Evolutionary conservation across 2,888 invertebrate genomes (phyloP).

Genomic region (Margaritifera margaritifera): DNA sequence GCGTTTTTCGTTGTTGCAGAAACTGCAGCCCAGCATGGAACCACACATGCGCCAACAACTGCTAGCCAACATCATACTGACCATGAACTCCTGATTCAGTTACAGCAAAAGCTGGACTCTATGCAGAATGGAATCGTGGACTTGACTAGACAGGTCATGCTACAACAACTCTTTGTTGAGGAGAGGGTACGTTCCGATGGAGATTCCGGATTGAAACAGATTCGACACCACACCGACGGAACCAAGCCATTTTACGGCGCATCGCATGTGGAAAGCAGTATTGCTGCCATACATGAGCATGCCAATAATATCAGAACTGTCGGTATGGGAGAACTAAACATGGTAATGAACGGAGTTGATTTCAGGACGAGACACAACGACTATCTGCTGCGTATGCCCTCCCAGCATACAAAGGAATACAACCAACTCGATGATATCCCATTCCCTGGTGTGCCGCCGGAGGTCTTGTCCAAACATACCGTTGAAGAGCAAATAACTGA

Average conservation of each 20-base stretch:
- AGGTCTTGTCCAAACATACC: conserved; percentile 42
- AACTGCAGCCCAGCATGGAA: no score
- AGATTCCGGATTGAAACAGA: conserved; percentile 22
- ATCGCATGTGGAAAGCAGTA: conserved; percentile 25
- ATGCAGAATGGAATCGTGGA: conserved; percentile 36
- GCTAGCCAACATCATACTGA: no score
- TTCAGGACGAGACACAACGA: conserved; percentile 62
- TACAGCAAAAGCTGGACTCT: conserved; percentile 5
- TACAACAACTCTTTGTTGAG: conserved; percentile 50
- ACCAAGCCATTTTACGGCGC: conserved; percentile 41
- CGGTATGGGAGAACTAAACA: conserved; percentile 54
- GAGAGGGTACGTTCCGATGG: conserved; percentile 42
- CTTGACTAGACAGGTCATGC: conserved; percentile 50
- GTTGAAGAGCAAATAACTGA: conserved; percentile 48
- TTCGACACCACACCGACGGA: conserved; percentile 38
- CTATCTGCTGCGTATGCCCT: conserved; percentile 47
- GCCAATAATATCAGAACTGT: conserved; percentile 42
- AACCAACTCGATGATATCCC: conserved; percentile 39
- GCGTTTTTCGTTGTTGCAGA: no score
- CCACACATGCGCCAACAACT: no score
- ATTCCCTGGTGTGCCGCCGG: conserved; percentile 53
- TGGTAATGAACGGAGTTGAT: conserved; percentile 59
- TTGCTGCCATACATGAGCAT: conserved; percentile 54
- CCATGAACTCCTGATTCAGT: no score
- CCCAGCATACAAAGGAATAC: conserved; percentile 28